Conservation (phyloP, 2,113 vertebrate genomes). For the Motacilla alba region DNA sequence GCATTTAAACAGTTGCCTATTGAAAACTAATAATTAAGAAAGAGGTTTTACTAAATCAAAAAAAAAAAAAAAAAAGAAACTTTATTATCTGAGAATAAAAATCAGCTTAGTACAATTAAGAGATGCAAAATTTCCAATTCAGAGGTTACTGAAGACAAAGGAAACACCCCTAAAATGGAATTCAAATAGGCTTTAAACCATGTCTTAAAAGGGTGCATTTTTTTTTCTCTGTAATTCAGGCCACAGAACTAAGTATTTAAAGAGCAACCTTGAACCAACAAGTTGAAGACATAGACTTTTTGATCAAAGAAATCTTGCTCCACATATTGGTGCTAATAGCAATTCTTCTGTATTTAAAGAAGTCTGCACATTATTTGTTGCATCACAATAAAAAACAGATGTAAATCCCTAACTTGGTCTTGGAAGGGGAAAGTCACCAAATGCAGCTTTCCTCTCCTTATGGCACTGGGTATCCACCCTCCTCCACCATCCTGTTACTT, state of each 20-base stretch:
- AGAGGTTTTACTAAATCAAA: neutral
- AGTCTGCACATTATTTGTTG: neutral
- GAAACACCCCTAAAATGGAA: neutral
- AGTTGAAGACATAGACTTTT: neutral
- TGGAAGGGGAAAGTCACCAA: neutral
- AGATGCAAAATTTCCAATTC: neutral
- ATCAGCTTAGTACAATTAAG: neutral
- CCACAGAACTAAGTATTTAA: neutral
- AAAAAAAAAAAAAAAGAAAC: neutral
- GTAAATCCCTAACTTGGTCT: neutral
- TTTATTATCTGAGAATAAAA: neutral
- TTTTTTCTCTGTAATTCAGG: neutral
- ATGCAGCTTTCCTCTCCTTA: neutral
- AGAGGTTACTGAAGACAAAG: neutral
- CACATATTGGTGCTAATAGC: fast-evolving
- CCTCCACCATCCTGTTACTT: neutral
- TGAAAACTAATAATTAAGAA: slow-evolving; percentile 5
- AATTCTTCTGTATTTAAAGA: neutral
- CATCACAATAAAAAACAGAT: neutral
- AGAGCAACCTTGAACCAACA: neutral
- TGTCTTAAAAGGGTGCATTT: neutral
- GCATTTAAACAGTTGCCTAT: neutral
- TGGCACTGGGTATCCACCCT: neutral
- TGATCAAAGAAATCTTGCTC: neutral
- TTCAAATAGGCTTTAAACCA: neutral